Conservation (phyloP, 2,113 vertebrate genomes). For the Menura novaehollandiae region DNA sequence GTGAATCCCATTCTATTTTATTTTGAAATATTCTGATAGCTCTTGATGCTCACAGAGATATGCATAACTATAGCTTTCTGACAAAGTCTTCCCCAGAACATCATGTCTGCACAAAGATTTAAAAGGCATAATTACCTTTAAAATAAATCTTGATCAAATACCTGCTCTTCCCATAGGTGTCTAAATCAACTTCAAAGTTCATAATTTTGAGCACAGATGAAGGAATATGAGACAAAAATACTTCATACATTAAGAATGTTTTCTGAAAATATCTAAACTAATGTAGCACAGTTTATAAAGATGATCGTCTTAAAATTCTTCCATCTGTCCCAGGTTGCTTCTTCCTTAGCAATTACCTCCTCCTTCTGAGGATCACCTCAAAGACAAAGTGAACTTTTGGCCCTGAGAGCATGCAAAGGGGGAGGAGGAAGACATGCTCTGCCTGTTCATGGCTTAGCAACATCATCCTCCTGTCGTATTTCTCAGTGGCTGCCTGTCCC, state of each 20-base stretch:
- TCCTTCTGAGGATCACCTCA: not conserved
- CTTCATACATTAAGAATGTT: not conserved
- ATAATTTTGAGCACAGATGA: not conserved
- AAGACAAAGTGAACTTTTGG: not conserved
- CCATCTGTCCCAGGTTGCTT: not conserved
- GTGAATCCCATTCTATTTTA: not conserved
- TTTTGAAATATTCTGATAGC: not conserved
- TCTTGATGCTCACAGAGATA: accelerated
- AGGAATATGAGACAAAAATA: not conserved
- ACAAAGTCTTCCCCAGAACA: not conserved
- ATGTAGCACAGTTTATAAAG: not conserved
- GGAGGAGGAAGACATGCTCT: not conserved
- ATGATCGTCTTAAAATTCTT: not conserved
- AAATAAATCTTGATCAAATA: not conserved
- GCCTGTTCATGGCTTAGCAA: not conserved
- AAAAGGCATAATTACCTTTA: not conserved
- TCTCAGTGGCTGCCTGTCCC: not conserved
- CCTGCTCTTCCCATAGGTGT: not conserved
- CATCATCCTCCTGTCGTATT: not conserved
- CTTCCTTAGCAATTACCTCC: not conserved
- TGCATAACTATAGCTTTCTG: not conserved
- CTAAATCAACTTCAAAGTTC: not conserved
- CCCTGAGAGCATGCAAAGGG: not conserved
- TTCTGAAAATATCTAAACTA: not conserved
- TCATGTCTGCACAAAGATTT: not conserved